Evolutionary conservation across 2,113 vertebrate species (phyloP).

Genomic region (Labeo catla): DNA sequence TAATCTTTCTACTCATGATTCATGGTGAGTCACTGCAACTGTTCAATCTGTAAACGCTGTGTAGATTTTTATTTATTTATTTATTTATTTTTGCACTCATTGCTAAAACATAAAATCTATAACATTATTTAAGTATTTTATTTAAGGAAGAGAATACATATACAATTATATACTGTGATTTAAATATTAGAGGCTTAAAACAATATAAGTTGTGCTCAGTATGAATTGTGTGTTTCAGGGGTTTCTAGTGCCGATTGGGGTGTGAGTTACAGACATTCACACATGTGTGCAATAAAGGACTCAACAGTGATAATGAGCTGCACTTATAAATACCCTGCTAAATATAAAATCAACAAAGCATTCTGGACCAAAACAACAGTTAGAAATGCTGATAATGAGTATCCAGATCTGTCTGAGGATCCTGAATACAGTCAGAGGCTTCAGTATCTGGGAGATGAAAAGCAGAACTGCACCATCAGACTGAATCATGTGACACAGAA

Average conservation of each 20-base stretch:
- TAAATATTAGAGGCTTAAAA: too few relatives aligned
- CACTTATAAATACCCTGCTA: not conserved
- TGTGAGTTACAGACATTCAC: not conserved
- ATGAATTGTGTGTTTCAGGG: not conserved
- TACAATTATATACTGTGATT: too few relatives aligned
- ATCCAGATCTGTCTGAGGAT: too few relatives aligned
- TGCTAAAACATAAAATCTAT: too few relatives aligned
- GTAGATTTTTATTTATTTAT: not conserved
- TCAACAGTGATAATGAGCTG: not conserved
- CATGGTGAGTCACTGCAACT: not conserved
- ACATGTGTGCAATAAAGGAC: not conserved
- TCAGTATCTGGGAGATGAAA: not conserved
- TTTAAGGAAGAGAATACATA: too few relatives aligned
- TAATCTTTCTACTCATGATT: slow-evolving; percentile 9
- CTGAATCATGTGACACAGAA: not conserved
- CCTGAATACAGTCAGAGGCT: too few relatives aligned
- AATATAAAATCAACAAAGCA: not conserved
- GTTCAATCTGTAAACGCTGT: not conserved
- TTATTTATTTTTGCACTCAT: too few relatives aligned
- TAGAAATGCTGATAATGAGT: too few relatives aligned
- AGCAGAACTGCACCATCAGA: not conserved
- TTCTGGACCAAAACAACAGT: not conserved
- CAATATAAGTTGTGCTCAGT: not conserved
- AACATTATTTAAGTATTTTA: too few relatives aligned
- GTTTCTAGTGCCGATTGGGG: not conserved